Percentiles rank a stretch among this genome's conserved stretches.
Evolutionary conservation across 2,888 invertebrate species (phyloP).

Genomic region (Thereva nobilitata): DNA sequence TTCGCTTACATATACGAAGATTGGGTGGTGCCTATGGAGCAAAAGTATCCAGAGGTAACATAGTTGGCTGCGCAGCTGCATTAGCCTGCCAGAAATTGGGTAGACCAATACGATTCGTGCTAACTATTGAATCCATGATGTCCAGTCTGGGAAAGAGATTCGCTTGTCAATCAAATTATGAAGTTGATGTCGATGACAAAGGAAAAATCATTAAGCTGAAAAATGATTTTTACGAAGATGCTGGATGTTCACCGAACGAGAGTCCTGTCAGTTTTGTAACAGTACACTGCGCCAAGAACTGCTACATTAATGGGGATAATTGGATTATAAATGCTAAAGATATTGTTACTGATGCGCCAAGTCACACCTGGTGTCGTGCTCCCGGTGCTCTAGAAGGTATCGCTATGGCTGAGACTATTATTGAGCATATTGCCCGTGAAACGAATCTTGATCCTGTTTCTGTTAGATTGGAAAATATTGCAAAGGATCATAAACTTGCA

Average conservation of each 20-base stretch:
- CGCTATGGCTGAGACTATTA: constrained; percentile 65
- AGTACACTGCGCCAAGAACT: constrained; percentile 57
- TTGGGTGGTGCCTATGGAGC: constrained; percentile 71
- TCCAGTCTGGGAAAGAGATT: constrained; percentile 69
- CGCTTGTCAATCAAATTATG: constrained; percentile 67
- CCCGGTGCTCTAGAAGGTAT: constrained; percentile 64
- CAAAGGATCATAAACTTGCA: constrained; percentile 36
- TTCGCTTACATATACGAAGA: constrained; percentile 60
- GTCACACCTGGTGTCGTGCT: constrained; percentile 42
- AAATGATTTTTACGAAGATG: constrained; percentile 62
- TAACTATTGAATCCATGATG: constrained; percentile 75
- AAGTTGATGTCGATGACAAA: constrained; percentile 65
- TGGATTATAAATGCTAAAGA: constrained; percentile 72
- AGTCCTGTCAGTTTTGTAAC: constrained; percentile 49
- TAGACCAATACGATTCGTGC: constrained; percentile 71
- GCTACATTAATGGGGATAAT: constrained; percentile 60
- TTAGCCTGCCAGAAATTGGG: constrained; percentile 64
- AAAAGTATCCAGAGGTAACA: constrained; percentile 65
- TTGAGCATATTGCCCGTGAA: constrained; percentile 67
- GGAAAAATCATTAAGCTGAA: constrained; percentile 72
- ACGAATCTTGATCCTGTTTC: constrained; percentile 63
- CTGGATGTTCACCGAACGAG: constrained; percentile 61
- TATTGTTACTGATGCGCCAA: constrained; percentile 58
- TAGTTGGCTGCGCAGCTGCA: constrained; percentile 66
- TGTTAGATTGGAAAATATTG: constrained; percentile 64